Percentiles rank a stretch among this genome's conserved stretches.
Evolutionary conservation across 2,888 invertebrate genomes (phyloP).

Genomic region (Plemyria rubiginata): DNA sequence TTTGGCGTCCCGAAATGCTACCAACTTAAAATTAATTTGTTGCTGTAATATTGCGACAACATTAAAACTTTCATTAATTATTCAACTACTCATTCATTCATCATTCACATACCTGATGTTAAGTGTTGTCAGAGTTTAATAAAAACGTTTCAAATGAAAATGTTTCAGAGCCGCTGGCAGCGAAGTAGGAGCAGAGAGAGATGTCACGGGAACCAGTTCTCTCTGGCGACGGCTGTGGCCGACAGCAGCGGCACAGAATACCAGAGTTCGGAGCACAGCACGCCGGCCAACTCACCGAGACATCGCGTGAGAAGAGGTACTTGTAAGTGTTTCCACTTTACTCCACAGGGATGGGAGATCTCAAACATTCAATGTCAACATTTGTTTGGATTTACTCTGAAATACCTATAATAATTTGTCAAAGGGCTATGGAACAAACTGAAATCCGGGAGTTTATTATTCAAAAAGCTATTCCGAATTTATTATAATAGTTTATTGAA

Average conservation of each 20-base stretch:
- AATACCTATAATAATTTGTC: too few species aligned
- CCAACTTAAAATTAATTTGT: too few species aligned
- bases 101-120: too few species aligned
- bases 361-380: too few species aligned
- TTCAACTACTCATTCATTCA: too few species aligned
- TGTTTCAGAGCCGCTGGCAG: slow-evolving; percentile 89
- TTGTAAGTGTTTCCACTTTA: slow-evolving; percentile 1
- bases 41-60: too few species aligned
- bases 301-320: slow-evolving; percentile 62
- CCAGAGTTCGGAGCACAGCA: slow-evolving; percentile 92
- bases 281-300: slow-evolving; percentile 91
- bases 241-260: slow-evolving; percentile 91
- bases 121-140: too few species aligned
- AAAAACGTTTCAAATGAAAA: background rate
- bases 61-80: too few species aligned
- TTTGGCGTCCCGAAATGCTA: too few species aligned
- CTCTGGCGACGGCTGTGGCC: slow-evolving; percentile 81
- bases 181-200: slow-evolving; percentile 90
- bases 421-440: background rate
- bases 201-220: slow-evolving; percentile 73
- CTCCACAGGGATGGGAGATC: background rate
- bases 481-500: slow-evolving; percentile 6
- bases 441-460: background rate
- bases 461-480: slow-evolving; percentile 3
- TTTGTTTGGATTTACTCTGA: too few species aligned